Conservation (phyloP, 2,113 vertebrate genomes). For the Pitta sordida region DNA sequence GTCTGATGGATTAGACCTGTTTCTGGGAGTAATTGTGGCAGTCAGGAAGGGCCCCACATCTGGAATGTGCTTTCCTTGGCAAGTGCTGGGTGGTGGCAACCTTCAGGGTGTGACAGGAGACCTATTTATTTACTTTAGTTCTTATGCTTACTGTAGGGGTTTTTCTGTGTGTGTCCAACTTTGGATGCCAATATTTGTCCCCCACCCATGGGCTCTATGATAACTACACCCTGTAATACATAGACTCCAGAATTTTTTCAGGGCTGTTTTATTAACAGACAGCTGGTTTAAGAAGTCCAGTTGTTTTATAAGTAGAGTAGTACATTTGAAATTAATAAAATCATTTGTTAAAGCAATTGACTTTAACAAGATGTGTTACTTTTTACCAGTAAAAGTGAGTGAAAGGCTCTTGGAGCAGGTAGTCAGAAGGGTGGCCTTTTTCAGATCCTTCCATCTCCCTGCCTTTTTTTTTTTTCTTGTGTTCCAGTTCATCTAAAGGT, state of each 20-base stretch:
- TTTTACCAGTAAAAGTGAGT: neutral
- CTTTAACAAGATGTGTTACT: neutral
- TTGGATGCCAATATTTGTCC: neutral
- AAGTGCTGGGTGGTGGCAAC: neutral
- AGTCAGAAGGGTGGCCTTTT: neutral
- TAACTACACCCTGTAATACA: neutral
- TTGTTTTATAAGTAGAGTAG: neutral
- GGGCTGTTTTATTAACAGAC: neutral
- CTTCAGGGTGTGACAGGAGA: constrained; percentile 27
- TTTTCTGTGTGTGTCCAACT: neutral
- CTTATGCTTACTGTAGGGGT: neutral
- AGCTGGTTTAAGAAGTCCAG: neutral
- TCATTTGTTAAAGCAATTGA: neutral
- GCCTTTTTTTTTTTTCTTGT: neutral
- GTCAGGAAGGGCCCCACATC: neutral
- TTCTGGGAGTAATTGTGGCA: constrained; percentile 42
- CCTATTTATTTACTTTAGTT: constrained; percentile 19
- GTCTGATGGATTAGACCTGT: constrained; percentile 3
- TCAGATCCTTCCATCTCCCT: neutral
- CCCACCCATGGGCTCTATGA: neutral
- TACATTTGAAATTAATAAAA: constrained; percentile 1
- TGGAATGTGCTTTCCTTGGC: constrained; percentile 49
- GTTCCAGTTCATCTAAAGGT: neutral
- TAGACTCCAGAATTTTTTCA: neutral
- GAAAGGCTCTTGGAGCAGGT: neutral